A percentile compares a stretch with the other conserved stretches of the same genome.
phyloP scores from a whole-genome alignment of 2,797 vertebrate genomes.

The Neopelma chrysocephalum region DNA sequence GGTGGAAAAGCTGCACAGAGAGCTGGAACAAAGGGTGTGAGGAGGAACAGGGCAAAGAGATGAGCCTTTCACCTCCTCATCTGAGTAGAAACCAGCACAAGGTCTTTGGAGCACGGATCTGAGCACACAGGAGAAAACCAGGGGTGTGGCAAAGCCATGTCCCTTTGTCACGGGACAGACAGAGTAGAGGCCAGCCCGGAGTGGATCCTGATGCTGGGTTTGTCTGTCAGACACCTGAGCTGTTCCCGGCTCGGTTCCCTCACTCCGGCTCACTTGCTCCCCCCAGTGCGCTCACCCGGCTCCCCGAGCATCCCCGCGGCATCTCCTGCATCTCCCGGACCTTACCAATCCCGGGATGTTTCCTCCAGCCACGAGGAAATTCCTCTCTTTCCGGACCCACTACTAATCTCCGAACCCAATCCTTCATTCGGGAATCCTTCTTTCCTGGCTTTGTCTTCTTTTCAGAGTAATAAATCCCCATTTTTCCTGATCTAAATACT shows the following conservation, averaged over 20 bases:
- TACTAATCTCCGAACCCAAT: neutral
- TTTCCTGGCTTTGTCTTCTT: neutral
- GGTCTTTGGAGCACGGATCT: neutral
- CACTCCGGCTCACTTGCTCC: neutral
- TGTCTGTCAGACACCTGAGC: rapidly evolving
- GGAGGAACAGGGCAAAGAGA: neutral
- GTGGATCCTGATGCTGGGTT: rapidly evolving
- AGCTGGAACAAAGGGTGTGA: neutral
- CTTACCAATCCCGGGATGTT: rapidly evolving
- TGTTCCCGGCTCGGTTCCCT: neutral
- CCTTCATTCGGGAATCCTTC: rapidly evolving
- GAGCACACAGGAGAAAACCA: neutral
- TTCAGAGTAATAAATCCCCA: neutral
- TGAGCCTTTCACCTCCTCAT: rapidly evolving
- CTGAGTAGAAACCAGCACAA: neutral
- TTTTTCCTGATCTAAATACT: neutral
- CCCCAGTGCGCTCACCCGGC: neutral
- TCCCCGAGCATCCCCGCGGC: rapidly evolving
- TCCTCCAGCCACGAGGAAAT: neutral
- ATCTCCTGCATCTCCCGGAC: neutral
- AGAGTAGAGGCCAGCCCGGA: neutral
- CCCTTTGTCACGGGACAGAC: neutral
- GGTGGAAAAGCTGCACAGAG: neutral
- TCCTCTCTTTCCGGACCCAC: neutral
- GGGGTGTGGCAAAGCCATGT: rapidly evolving